A percentile compares a stretch with the other conserved stretches of the same genome.
phyloP scores from a whole-genome alignment of 2,888 invertebrate species.

The Ceraclea dissimilis region DNA sequence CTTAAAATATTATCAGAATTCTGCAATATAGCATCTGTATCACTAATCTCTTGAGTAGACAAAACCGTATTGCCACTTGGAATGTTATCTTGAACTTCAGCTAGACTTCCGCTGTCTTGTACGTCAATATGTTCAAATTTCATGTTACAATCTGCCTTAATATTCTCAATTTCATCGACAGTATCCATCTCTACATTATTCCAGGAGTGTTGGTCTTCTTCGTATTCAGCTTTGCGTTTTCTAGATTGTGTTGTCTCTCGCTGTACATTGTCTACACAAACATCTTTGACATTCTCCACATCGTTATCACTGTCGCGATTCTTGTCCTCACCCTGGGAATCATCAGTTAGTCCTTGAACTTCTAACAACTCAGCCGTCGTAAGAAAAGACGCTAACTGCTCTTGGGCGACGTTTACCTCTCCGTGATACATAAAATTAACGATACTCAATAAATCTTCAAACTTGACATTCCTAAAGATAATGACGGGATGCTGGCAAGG shows the following conservation, averaged over 20 bases:
- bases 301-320: slow-evolving; percentile 10
- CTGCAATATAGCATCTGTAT: too few species aligned
- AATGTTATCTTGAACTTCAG: not conserved
- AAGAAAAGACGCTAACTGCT: slow-evolving; percentile 68
- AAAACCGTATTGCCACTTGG: not conserved
- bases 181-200: not conserved
- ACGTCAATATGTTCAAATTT: not conserved
- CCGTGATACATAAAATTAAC: slow-evolving; percentile 79
- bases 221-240: not conserved
- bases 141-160: not conserved
- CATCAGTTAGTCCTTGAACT: slow-evolving; percentile 68
- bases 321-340: slow-evolving; percentile 10
- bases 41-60: too few species aligned
- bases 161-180: not conserved
- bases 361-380: slow-evolving; percentile 70
- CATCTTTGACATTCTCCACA: not conserved
- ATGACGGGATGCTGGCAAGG: slow-evolving; percentile 75
- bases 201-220: not conserved
- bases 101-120: not conserved
- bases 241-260: not conserved
- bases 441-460: slow-evolving; percentile 68
- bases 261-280: too few species aligned
- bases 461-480: slow-evolving; percentile 72
- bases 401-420: slow-evolving; percentile 74
- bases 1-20: too few species aligned